Percentiles rank a stretch among this genome's conserved stretches.
These are phyloP conservation scores for Paratrypauchen microcephalus DNA, from an alignment of 2,797 vertebrate species.

Conservation along the genomic window DNA sequence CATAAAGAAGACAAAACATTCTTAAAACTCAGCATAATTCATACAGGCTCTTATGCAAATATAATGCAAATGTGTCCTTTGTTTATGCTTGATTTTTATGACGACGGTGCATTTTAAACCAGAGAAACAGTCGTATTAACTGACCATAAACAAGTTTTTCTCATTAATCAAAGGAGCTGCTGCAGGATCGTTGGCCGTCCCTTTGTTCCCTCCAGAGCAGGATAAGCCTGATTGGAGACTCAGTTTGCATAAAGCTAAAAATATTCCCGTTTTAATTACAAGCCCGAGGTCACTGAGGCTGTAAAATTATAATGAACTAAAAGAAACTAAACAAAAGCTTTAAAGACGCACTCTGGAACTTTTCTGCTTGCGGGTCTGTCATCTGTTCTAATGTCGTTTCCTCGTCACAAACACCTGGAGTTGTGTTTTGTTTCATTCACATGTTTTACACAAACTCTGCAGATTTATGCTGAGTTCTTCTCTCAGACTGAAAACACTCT, in stretches of 20 bases:
- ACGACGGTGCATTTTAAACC: background rate
- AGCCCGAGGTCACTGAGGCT: slow-evolving; percentile 30
- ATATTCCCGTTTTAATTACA: slow-evolving; percentile 11
- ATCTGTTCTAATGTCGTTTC: too few species aligned
- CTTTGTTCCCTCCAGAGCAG: slow-evolving; percentile 4
- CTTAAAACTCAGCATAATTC: background rate
- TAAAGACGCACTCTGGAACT: background rate
- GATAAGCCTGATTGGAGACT: background rate
- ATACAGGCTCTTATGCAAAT: background rate
- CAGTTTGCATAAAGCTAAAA: slow-evolving; percentile 6
- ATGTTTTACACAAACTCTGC: too few species aligned
- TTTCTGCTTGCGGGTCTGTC: background rate
- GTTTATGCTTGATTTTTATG: background rate
- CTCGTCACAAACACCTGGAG: too few species aligned
- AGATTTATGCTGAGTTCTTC: too few species aligned
- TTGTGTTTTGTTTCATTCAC: too few species aligned
- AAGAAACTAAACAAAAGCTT: slow-evolving; percentile 26
- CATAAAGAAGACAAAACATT: too few species aligned
- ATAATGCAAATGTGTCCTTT: background rate
- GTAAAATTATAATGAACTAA: slow-evolving; percentile 33
- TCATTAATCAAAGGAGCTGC: background rate
- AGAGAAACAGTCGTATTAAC: background rate
- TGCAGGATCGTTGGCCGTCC: slow-evolving; percentile 16
- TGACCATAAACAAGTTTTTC: background rate
- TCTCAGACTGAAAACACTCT: too few species aligned